Evolutionary conservation across 2,888 invertebrate genomes (phyloP).

Genomic region (Ferrisia virgata): DNA sequence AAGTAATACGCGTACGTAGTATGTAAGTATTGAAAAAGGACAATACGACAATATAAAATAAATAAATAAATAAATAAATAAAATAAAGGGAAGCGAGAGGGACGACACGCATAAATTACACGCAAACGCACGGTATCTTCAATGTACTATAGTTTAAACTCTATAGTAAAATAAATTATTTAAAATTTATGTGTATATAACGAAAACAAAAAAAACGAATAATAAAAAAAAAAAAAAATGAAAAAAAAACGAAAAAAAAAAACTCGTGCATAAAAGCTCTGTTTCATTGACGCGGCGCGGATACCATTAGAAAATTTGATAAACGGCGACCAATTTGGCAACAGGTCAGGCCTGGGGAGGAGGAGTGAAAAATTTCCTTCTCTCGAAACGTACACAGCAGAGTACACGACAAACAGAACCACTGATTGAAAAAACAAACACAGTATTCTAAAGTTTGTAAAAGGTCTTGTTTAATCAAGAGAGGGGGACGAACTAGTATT

Average conservation of each 20-base stretch:
- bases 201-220: no score
- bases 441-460: slow-evolving; percentile 47
- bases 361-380: slow-evolving; percentile 40
- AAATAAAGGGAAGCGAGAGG: no score
- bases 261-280: not conserved
- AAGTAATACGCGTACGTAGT: no score
- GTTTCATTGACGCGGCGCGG: not conserved
- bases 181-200: no score
- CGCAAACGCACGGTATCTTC: no score
- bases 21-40: no score
- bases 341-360: slow-evolving; percentile 48
- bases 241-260: not conserved
- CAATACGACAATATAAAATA: no score
- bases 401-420: slow-evolving; percentile 50
- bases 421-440: slow-evolving; percentile 62
- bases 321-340: slow-evolving; percentile 48
- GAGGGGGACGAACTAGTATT: slow-evolving; percentile 52
- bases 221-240: not conserved
- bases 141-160: no score
- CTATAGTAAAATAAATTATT: no score
- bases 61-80: no score
- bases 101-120: no score
- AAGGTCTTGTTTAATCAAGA: slow-evolving; percentile 50
- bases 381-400: slow-evolving; percentile 40
- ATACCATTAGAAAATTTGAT: slow-evolving; percentile 42